These are phyloP conservation scores for silkworm (Bombyx mori) DNA, from an alignment of 1,140 invertebrate species.

Conservation along the genomic window DNA sequence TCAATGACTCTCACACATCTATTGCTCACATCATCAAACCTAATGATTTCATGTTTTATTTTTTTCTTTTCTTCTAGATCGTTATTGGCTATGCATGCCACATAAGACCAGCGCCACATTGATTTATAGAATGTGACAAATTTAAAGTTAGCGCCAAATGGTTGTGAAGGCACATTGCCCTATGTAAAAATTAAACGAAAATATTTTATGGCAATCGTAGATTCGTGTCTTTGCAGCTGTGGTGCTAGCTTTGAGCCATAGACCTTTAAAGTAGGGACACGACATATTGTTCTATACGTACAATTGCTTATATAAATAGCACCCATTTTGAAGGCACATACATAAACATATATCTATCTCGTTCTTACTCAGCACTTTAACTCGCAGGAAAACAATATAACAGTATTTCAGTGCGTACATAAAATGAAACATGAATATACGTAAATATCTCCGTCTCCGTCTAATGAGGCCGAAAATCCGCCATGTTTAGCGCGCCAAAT, in stretches of 20 bases:
- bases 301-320: too few relatives aligned
- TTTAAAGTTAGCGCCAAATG: conserved; percentile 54
- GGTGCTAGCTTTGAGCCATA: conserved; percentile 58
- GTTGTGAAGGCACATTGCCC: conserved; percentile 39
- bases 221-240: conserved; percentile 36
- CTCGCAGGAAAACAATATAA: too few relatives aligned
- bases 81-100: conserved; percentile 45
- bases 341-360: too few relatives aligned
- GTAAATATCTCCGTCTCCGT: too few relatives aligned
- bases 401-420: too few relatives aligned
- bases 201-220: not conserved
- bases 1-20: conserved; percentile 8
- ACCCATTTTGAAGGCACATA: too few relatives aligned
- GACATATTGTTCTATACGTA: too few relatives aligned
- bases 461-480: too few relatives aligned
- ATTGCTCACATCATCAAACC: not conserved
- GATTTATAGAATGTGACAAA: conserved; percentile 29
- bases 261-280: too few relatives aligned
- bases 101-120: conserved; percentile 59
- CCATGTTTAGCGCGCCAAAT: too few relatives aligned
- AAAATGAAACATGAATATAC: too few relatives aligned
- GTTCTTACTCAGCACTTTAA: too few relatives aligned
- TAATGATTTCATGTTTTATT: conserved; percentile 7
- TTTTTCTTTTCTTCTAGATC: conserved; percentile 13
- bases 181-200: not conserved